phyloP scores from a whole-genome alignment of 2,888 invertebrate species.

The Drosophila imparisetae region DNA sequence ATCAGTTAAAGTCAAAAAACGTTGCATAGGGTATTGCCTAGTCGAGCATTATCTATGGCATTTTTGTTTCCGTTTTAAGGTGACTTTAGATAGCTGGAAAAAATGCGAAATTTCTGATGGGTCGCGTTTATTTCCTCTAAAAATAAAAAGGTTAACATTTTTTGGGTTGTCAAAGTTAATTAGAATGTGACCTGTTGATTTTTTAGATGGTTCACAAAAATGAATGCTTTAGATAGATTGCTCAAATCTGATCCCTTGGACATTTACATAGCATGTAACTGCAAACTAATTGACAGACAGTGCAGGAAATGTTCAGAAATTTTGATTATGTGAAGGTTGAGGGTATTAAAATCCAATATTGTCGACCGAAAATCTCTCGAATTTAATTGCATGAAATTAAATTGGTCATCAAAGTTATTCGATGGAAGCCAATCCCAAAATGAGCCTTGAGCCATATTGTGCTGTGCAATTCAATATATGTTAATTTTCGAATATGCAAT shows the following conservation, averaged over 20 bases:
- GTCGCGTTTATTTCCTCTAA: conserved; percentile 9
- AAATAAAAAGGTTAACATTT: conserved; percentile 50
- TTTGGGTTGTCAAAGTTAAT: conserved; percentile 63
- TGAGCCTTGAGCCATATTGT: conserved; percentile 1
- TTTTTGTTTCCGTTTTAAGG: conserved; percentile 4
- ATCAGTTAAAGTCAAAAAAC: not conserved
- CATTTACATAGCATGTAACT: conserved; percentile 33
- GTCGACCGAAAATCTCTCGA: not conserved
- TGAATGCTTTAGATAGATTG: conserved; percentile 25
- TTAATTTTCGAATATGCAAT: conserved; percentile 16
- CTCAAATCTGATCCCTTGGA: conserved; percentile 9
- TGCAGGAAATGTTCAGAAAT: not conserved
- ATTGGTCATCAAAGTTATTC: conserved; percentile 18
- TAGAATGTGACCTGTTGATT: conserved; percentile 69
- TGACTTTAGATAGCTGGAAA: conserved; percentile 20
- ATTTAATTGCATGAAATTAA: conserved; percentile 18
- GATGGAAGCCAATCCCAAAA: conserved; percentile 12
- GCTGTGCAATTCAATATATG: conserved; percentile 6
- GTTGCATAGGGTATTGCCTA: conserved; percentile 8
- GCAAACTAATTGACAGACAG: conserved; percentile 31
- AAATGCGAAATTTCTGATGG: conserved; percentile 24
- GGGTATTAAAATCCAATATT: not conserved
- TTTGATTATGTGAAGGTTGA: not conserved
- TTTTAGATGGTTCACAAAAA: conserved; percentile 36
- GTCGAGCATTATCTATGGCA: not conserved